These are phyloP conservation scores for Drosophila rhopaloa DNA, from an alignment of 1,140 invertebrate species.

Conservation along the genomic window DNA sequence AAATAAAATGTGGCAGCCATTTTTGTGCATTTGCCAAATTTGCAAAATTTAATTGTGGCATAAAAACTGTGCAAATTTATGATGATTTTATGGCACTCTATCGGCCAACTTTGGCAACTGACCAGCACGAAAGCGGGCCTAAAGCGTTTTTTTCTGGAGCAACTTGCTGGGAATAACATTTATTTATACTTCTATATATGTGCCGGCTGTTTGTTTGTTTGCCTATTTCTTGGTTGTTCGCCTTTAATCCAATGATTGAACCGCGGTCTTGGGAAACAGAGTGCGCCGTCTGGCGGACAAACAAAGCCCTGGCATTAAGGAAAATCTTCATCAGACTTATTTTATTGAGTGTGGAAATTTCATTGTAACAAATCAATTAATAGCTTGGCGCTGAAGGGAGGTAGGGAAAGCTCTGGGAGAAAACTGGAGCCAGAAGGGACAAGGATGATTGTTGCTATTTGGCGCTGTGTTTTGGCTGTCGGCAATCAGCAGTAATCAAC, in stretches of 20 bases:
- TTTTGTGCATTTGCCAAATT: constrained; percentile 82
- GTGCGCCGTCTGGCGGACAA: constrained; percentile 41
- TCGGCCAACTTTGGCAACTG: constrained; percentile 56
- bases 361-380: constrained; percentile 81
- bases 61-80: constrained; percentile 73
- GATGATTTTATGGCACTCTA: constrained; percentile 73
- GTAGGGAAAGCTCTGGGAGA: neutral
- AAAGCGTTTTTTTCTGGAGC: constrained; percentile 25
- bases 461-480: constrained; percentile 70
- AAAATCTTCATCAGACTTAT: constrained; percentile 62
- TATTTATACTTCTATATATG: constrained; percentile 39
- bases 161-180: constrained; percentile 37
- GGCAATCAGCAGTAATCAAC: constrained; percentile 81
- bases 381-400: constrained; percentile 25
- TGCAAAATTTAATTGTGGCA: constrained; percentile 78
- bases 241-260: constrained; percentile 38
- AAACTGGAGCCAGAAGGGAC: constrained; percentile 8
- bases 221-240: constrained; percentile 15
- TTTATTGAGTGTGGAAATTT: constrained; percentile 77
- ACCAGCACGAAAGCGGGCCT: constrained; percentile 47
- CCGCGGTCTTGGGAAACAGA: constrained; percentile 17
- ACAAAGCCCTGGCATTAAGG: constrained; percentile 60
- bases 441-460: constrained; percentile 73
- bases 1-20: constrained; percentile 78
- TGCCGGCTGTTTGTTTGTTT: constrained; percentile 9